A percentile compares a stretch with the other conserved stretches of the same genome.
These are phyloP conservation scores for Microhierax caerulescens DNA, from an alignment of 2,797 vertebrate species.

Conservation along the genomic window DNA sequence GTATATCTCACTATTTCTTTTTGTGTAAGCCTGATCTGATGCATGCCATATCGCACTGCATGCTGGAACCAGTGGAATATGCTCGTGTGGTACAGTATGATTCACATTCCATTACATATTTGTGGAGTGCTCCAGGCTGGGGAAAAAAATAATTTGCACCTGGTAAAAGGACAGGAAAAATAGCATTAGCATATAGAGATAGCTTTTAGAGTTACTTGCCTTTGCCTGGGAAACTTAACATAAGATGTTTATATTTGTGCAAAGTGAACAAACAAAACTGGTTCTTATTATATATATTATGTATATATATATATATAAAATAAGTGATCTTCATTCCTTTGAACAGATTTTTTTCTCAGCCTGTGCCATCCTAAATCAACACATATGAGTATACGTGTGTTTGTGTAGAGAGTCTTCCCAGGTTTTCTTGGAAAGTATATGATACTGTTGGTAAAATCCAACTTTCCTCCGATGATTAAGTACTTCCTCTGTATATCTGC, in stretches of 20 bases:
- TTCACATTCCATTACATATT: slow-evolving; percentile 32
- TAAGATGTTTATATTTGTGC: background rate
- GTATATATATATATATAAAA: too few relatives aligned
- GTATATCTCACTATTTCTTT: slow-evolving; percentile 66
- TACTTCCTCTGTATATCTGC: background rate
- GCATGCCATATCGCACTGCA: slow-evolving; percentile 85
- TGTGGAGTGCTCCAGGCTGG: slow-evolving; percentile 44
- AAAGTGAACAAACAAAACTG: background rate
- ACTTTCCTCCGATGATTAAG: background rate
- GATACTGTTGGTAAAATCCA: background rate
- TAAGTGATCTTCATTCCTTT: background rate
- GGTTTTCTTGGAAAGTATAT: background rate
- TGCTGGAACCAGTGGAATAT: slow-evolving; percentile 84
- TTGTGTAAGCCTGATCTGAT: slow-evolving; percentile 84
- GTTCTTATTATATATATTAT: background rate
- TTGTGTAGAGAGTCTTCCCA: background rate
- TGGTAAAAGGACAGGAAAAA: background rate
- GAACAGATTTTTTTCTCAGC: slow-evolving; percentile 54
- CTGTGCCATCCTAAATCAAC: slow-evolving; percentile 28
- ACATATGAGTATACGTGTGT: background rate
- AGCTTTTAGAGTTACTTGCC: background rate
- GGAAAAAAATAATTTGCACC: slow-evolving; percentile 47
- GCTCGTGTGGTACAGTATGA: slow-evolving; percentile 83
- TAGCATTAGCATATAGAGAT: background rate
- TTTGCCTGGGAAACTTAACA: background rate